These are phyloP conservation scores for Sciurus carolinensis DNA, from an alignment of 2,797 vertebrate genomes.

Conservation along the genomic window DNA sequence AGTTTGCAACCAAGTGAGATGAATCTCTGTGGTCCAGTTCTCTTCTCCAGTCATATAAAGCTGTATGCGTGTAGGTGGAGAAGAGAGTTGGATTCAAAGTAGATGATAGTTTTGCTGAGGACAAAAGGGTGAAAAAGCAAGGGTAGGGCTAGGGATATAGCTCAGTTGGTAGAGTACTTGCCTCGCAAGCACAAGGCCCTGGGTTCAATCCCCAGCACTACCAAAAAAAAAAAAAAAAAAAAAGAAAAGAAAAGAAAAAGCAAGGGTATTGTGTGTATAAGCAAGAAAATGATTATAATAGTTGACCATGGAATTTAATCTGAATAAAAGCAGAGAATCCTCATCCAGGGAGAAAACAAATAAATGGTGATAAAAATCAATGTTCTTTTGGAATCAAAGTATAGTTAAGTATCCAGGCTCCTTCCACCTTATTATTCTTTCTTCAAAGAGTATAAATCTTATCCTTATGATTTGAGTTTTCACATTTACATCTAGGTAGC, in stretches of 20 bases:
- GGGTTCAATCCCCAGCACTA: no score
- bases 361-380: background rate
- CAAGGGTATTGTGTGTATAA: background rate
- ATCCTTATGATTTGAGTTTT: background rate
- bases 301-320: background rate
- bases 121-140: background rate
- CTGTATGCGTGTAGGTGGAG: background rate
- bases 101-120: background rate
- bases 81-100: background rate
- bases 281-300: background rate
- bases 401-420: background rate
- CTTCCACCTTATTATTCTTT: background rate
- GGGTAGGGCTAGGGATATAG: no score
- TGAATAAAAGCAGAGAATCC: background rate
- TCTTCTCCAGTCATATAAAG: background rate
- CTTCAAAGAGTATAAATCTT: background rate
- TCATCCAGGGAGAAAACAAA: background rate
- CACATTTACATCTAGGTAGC: background rate
- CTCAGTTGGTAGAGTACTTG: no score
- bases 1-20: background rate
- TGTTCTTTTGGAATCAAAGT: background rate
- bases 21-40: background rate
- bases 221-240: no score
- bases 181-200: no score
- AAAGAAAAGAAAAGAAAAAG: background rate